These are phyloP conservation scores for Acanthochromis polyacanthus DNA, from an alignment of 2,113 vertebrate species.

Conservation along the genomic window DNA sequence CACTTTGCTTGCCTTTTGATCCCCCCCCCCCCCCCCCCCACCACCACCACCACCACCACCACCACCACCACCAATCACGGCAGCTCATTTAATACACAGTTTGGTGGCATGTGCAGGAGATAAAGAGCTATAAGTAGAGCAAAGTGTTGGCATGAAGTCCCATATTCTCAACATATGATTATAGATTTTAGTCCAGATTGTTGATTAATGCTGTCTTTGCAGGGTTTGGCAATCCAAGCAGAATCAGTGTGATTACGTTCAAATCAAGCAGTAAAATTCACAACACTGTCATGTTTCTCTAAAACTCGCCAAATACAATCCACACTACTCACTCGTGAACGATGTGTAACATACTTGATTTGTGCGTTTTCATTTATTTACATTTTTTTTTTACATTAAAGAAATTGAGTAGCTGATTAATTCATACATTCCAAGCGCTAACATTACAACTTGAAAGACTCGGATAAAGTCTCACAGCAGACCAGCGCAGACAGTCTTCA, in stretches of 20 bases:
- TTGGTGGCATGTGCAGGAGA: not conserved
- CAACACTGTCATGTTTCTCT: not conserved
- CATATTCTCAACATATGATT: not conserved
- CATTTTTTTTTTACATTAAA: not conserved
- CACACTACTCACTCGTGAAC: not conserved
- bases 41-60: too few species aligned
- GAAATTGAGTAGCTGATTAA: not conserved
- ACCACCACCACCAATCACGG: too few species aligned
- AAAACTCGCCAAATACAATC: conserved; percentile 3
- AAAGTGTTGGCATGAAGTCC: conserved; percentile 14
- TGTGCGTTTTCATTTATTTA: not conserved
- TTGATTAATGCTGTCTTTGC: conserved; percentile 11
- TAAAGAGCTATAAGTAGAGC: conserved; percentile 9
- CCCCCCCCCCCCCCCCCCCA: too few species aligned
- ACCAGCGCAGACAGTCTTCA: not conserved
- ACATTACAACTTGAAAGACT: not conserved
- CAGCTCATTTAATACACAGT: conserved; percentile 25
- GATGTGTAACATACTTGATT: too few species aligned
- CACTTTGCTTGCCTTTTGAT: conserved; percentile 47
- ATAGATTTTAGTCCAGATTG: conserved; percentile 1
- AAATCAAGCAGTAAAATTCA: not conserved
- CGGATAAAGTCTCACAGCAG: not conserved
- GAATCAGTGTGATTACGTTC: not conserved
- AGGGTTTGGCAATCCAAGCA: conserved; percentile 8
- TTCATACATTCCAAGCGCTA: not conserved